Evolutionary conservation across 2,888 invertebrate genomes (phyloP).

Genomic region (Bimastos eiseni): DNA sequence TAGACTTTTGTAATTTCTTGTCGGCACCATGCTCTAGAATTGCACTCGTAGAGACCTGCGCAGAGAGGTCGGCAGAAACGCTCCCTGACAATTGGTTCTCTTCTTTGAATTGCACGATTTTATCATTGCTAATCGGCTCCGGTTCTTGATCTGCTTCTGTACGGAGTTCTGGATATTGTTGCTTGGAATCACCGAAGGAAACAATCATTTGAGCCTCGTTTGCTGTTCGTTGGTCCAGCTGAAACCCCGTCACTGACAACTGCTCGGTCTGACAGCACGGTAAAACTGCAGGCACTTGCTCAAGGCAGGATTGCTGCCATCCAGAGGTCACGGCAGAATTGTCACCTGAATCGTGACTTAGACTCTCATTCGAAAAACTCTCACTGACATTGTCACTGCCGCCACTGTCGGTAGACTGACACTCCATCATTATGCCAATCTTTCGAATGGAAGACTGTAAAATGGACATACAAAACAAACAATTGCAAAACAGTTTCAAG

Average conservation of each 20-base stretch:
- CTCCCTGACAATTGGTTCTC: neutral
- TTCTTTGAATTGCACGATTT: neutral
- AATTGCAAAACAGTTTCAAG: neutral
- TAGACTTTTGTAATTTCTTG: neutral
- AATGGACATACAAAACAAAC: neutral
- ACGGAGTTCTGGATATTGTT: neutral
- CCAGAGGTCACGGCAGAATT: neutral
- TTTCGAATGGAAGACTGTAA: constrained; percentile 7
- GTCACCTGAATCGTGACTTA: neutral
- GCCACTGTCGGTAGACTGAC: neutral
- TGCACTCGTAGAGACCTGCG: neutral
- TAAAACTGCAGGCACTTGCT: neutral
- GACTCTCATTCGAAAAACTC: neutral
- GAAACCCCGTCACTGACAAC: neutral
- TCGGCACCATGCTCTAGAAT: constrained; percentile 3
- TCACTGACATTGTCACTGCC: neutral
- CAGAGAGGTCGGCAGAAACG: neutral
- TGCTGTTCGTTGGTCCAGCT: neutral
- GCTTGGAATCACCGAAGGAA: neutral
- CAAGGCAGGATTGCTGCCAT: neutral
- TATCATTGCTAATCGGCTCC: neutral
- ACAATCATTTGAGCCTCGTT: neutral
- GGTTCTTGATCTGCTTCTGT: neutral
- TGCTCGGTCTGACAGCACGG: neutral
- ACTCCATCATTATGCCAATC: constrained; percentile 3